phyloP scores from a whole-genome alignment of 2,797 vertebrate genomes.

The Bovichtus variegatus region DNA sequence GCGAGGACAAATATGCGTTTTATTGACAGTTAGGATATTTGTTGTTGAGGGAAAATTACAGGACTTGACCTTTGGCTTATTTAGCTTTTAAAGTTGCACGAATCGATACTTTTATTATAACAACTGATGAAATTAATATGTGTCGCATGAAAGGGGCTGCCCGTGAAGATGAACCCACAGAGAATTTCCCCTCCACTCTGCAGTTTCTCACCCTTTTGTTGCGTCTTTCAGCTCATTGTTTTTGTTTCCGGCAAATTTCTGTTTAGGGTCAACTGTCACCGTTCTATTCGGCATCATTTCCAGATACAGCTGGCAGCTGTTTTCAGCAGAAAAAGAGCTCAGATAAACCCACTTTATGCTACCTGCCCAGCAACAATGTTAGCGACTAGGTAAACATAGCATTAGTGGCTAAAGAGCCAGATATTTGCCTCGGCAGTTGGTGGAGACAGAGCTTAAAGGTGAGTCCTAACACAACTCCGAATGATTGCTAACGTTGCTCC shows the following conservation, averaged over 20 bases:
- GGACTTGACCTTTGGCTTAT: neutral
- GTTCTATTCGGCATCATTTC: neutral
- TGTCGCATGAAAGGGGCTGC: neutral
- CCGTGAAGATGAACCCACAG: neutral
- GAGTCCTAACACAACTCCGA: neutral
- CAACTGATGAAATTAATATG: neutral
- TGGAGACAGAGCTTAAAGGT: neutral
- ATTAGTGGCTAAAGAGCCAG: neutral
- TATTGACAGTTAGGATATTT: neutral
- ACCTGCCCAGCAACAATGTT: neutral
- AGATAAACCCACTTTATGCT: neutral
- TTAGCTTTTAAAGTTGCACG: neutral
- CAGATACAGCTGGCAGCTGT: neutral
- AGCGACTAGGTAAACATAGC: neutral
- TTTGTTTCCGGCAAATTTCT: neutral
- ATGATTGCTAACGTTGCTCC: neutral
- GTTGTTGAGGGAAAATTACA: neutral
- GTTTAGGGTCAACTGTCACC: neutral
- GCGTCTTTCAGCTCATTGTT: neutral
- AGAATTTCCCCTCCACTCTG: neutral
- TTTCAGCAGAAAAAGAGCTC: neutral
- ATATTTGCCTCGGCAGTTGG: too few species aligned
- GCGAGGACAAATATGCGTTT: neutral
- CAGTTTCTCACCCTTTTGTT: neutral
- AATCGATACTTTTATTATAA: neutral